Percentiles rank a stretch among this genome's conserved stretches.
Conservation (phyloP, 2,797 vertebrate species). For the Gymnoscopelus braueri region DNA sequence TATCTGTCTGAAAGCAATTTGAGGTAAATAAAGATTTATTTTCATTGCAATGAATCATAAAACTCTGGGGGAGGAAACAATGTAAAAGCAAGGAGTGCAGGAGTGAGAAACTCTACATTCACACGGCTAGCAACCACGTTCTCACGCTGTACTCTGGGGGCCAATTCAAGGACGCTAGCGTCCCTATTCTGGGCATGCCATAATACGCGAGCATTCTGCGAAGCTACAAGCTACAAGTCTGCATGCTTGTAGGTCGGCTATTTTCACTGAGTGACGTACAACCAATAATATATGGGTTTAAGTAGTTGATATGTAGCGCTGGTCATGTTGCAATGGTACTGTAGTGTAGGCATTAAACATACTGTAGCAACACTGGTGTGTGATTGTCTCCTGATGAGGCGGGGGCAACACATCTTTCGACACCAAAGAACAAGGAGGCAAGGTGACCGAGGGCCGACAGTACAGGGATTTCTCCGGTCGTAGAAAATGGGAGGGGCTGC, state of each 20-base stretch:
- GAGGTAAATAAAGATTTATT: conserved; percentile 23
- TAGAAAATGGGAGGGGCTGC: conserved; percentile 5
- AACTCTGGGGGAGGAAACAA: not conserved
- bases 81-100: conserved; percentile 28
- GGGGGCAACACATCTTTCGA: conserved; percentile 6
- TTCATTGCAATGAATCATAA: not conserved
- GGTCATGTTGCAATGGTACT: conserved; percentile 1
- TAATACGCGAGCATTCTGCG: too few species aligned
- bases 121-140: conserved; percentile 13
- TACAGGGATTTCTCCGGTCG: not conserved
- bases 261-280: conserved; percentile 1
- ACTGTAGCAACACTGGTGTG: conserved; percentile 12
- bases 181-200: not conserved
- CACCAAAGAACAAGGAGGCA: conserved; percentile 22
- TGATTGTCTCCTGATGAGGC: too few species aligned
- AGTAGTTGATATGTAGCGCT: conserved; percentile 18
- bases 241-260: too few species aligned
- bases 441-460: conserved; percentile 23
- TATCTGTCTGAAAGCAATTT: conserved; percentile 11
- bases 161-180: not conserved
- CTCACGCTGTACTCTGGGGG: conserved; percentile 39
- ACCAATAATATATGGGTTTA: not conserved
- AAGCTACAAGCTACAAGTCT: too few species aligned
- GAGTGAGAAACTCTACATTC: conserved; percentile 31
- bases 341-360: not conserved